Percentiles rank a stretch among this genome's conserved stretches.
Conservation (phyloP, 2,888 invertebrate genomes). For the Myopa testacea region DNA sequence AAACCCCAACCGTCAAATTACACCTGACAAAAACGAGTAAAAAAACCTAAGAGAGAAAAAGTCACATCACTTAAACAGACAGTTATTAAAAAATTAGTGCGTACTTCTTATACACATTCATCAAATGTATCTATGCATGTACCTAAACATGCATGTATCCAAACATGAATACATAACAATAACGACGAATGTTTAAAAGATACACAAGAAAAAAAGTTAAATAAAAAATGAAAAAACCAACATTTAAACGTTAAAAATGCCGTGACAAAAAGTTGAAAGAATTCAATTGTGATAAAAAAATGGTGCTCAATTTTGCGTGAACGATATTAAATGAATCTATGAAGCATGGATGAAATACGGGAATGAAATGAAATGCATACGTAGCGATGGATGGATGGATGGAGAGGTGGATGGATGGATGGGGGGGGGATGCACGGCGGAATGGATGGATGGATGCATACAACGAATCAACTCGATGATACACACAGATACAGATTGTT, state of each 20-base stretch:
- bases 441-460: no score
- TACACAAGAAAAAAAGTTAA: conserved; percentile 41
- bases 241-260: conserved; percentile 37
- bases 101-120: background rate
- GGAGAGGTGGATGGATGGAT: no score
- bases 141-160: no score
- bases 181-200: no score
- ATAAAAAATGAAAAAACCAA: conserved; percentile 22
- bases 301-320: conserved; percentile 39
- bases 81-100: background rate
- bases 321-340: conserved; percentile 45
- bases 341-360: conserved; percentile 48
- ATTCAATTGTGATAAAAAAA: conserved; percentile 35
- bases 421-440: no score
- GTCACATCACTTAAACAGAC: background rate
- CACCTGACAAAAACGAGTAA: background rate
- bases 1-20: background rate
- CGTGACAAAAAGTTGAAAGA: conserved; percentile 43
- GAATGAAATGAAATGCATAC: conserved; percentile 21
- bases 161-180: no score
- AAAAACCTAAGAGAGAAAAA: no score
- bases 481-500: background rate
- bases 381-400: conserved; percentile 5
- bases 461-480: background rate
- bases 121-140: conserved; percentile 47